Conservation (phyloP, 2,797 vertebrate genomes). For the Pagetopsis macropterus region DNA sequence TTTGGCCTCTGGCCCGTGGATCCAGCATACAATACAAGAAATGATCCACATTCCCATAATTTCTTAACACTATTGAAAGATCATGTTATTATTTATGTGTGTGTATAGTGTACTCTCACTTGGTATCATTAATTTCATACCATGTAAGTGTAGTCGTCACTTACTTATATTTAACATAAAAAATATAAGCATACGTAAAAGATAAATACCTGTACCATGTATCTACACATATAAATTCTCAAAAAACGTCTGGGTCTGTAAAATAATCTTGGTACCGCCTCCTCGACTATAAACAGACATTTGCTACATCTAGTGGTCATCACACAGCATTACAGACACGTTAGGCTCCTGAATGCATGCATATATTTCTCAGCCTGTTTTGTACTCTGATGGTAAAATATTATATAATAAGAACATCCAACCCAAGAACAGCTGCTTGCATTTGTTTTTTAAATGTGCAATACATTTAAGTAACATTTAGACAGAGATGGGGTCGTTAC, state of each 20-base stretch:
- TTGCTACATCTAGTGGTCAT: constrained; percentile 78
- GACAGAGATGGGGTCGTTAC: not conserved
- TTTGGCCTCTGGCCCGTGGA: constrained; percentile 16
- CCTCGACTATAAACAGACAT: constrained; percentile 31
- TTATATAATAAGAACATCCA: constrained; percentile 10
- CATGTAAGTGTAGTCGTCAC: not conserved
- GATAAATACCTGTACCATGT: not conserved
- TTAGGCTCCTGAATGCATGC: constrained; percentile 18
- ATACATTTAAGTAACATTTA: constrained; percentile 80
- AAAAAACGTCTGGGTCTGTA: not conserved
- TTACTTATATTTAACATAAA: constrained; percentile 9
- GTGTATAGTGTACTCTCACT: not conserved
- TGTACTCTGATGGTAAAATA: constrained; percentile 22
- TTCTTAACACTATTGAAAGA: not conserved
- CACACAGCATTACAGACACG: constrained; percentile 63
- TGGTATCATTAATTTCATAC: constrained; percentile 3
- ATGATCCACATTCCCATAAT: not conserved
- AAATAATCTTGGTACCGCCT: not conserved
- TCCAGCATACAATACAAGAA: constrained; percentile 13
- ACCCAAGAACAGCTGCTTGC: constrained; percentile 5
- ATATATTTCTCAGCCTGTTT: constrained; percentile 2
- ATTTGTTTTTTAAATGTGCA: constrained; percentile 64
- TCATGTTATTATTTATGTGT: not conserved
- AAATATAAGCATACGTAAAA: not conserved
- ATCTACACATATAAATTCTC: constrained; percentile 1